Evolutionary conservation across 2,888 invertebrate species (phyloP).

Genomic region (Tiphia femorata): DNA sequence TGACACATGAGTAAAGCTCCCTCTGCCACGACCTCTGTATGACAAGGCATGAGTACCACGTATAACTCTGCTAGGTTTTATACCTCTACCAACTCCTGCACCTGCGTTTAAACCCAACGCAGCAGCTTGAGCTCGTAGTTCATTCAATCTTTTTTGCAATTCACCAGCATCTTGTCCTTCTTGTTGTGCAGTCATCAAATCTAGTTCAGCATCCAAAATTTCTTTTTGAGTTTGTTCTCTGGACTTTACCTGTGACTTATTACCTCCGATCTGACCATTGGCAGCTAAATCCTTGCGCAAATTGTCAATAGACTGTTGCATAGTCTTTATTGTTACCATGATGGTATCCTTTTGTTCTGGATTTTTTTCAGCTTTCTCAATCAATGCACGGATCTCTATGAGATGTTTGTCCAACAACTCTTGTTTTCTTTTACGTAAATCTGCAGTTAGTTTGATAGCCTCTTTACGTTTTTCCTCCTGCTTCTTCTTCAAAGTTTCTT

Average conservation of each 20-base stretch:
- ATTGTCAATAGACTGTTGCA: slow-evolving; percentile 87
- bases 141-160: slow-evolving; percentile 79
- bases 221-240: slow-evolving; percentile 89
- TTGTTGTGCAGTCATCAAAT: slow-evolving; percentile 89
- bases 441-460: slow-evolving; percentile 81
- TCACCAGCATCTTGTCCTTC: slow-evolving; percentile 90
- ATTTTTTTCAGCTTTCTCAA: slow-evolving; percentile 84
- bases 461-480: slow-evolving; percentile 83
- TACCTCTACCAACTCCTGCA: slow-evolving; percentile 44
- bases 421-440: slow-evolving; percentile 87
- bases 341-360: slow-evolving; percentile 83
- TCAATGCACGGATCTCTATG: slow-evolving; percentile 86
- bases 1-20: slow-evolving; percentile 72
- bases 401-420: slow-evolving; percentile 89
- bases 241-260: slow-evolving; percentile 73
- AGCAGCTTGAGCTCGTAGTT: slow-evolving; percentile 76
- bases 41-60: slow-evolving; percentile 55
- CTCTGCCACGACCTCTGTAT: slow-evolving; percentile 60
- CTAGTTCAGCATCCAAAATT: slow-evolving; percentile 90
- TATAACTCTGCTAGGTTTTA: slow-evolving; percentile 54
- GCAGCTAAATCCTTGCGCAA: slow-evolving; percentile 78
- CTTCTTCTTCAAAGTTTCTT: slow-evolving; percentile 79
- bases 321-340: slow-evolving; percentile 83
- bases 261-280: slow-evolving; percentile 70
- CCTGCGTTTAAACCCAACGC: slow-evolving; percentile 62